These are phyloP conservation scores for Ecdyonurus torrentis DNA, from an alignment of 2,888 invertebrate species.

Conservation along the genomic window DNA sequence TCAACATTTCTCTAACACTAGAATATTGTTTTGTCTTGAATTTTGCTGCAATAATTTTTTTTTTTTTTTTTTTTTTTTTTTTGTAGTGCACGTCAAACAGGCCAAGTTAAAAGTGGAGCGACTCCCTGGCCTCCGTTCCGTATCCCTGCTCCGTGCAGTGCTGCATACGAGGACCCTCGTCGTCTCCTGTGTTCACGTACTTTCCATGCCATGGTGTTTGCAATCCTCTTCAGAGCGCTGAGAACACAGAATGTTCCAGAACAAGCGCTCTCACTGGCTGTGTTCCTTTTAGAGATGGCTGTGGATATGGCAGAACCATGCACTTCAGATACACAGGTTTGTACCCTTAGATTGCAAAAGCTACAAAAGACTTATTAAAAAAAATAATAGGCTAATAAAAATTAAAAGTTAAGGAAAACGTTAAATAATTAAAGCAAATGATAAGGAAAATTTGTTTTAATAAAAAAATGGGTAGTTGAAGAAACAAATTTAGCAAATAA, in stretches of 20 bases:
- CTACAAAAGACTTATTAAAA: too few species aligned
- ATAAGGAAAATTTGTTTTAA: too few species aligned
- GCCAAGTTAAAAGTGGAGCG: conserved; percentile 34
- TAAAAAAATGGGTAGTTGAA: too few species aligned
- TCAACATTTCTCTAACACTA: too few species aligned
- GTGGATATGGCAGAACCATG: conserved; percentile 31
- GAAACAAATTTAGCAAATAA: too few species aligned
- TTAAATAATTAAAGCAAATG: too few species aligned
- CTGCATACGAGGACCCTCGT: conserved; percentile 50
- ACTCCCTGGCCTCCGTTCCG: conserved; percentile 71
- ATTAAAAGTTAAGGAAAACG: too few species aligned
- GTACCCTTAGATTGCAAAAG: too few species aligned
- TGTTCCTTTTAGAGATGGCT: conserved; percentile 76
- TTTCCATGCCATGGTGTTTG: conserved; percentile 58
- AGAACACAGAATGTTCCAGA: conserved; percentile 59
- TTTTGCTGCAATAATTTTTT: too few species aligned
- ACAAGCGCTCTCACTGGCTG: conserved; percentile 69
- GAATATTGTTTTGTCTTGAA: too few species aligned
- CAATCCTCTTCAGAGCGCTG: conserved; percentile 70
- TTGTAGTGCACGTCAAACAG: conserved; percentile 38
- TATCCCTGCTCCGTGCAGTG: conserved; percentile 43
- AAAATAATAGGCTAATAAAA: too few species aligned
- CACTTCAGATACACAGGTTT: conserved; percentile 14
- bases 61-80: conserved; percentile 2
- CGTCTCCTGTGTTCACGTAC: conserved; percentile 39